Evolutionary conservation across 2,113 vertebrate genomes (phyloP), one percentile per base, ranked within the genome.

Genomic region (Anser brachyrhynchus): DNA sequence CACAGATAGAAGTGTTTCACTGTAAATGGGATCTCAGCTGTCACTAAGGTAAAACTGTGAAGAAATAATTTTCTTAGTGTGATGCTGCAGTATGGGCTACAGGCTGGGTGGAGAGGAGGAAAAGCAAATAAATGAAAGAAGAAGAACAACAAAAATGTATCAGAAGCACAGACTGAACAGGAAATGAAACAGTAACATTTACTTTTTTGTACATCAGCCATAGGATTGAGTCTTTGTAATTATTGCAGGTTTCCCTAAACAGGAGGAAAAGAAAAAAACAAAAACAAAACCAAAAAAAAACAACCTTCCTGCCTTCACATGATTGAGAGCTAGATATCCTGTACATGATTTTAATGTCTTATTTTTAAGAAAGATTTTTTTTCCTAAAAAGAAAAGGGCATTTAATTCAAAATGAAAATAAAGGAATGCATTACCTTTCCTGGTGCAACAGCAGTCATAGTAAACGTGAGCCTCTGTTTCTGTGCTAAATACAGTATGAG

Each of bases 361-460:
- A 13, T 19, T 94, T 64, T 44, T 19, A 86, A 69, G 6, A 19
- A 25, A 82, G 7, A 2, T 37, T 1, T 57, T 72, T 72, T 33
- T 35, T 62, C 14, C 11, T 75, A 29, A 83, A 77, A 43, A 31
- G 2, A 55, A 51, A 44, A 29, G 1, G 8, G 0, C 2, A 26
- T 72, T 75, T 41, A 0, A 7, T 64, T 76, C 55, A 4, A 39
- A 72, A 8, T 28, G 5, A 16, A 78, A 75, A 54, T 54, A 66
- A 70, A 25, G 2, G 69, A 87, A 28, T 37, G 29, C 5, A 71
- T 5, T 57, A 25, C 35, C 9, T 74, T 62, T 75, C 26, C 28
- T 43, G 1, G 0, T 49, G 2, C 5, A 71, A 74, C 2, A 58
- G 5, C 6, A 20, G 18, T 2, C 9, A 59, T 3, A 12, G 16